These are phyloP conservation scores for Calameuta filiformis DNA, from an alignment of 2,888 invertebrate genomes.

Conservation along the genomic window DNA sequence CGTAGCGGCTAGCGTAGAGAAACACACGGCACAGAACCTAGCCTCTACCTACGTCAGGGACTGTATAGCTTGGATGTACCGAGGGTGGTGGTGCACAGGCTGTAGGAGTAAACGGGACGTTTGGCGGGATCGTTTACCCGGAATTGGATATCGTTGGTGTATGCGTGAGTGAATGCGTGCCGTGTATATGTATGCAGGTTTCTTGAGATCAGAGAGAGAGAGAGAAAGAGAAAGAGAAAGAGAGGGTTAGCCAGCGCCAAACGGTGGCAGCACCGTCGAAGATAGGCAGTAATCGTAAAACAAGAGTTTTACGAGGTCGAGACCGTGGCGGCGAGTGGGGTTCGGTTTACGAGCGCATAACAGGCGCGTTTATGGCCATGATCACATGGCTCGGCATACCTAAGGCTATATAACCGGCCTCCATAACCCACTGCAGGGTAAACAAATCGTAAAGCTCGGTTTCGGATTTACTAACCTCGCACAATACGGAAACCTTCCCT, in stretches of 20 bases:
- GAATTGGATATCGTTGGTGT: neutral
- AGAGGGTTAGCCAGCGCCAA: conserved; percentile 1
- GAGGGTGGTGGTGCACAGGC: neutral
- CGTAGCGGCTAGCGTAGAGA: neutral
- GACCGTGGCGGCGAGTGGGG: conserved; percentile 48
- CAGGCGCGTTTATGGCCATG: conserved; percentile 65
- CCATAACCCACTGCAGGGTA: conserved; percentile 64
- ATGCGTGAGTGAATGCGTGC: neutral
- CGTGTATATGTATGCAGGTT: neutral
- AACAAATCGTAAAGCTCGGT: conserved; percentile 66
- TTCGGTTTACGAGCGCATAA: conserved; percentile 65
- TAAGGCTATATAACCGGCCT: conserved; percentile 60
- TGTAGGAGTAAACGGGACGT: neutral
- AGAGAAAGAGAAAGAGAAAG: neutral
- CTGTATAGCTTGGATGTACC: neutral
- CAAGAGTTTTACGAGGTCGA: conserved; percentile 62
- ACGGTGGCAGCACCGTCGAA: conserved; percentile 50
- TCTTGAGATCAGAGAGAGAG: conserved; percentile 1
- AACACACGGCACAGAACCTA: neutral
- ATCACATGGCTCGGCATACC: conserved; percentile 64
- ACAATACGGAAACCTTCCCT: conserved; percentile 35
- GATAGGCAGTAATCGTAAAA: conserved; percentile 64
- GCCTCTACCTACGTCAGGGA: neutral
- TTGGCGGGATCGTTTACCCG: neutral
- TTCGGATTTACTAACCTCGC: conserved; percentile 65